Evolutionary conservation across 1,140 invertebrate genomes (phyloP).

Genomic region (Polypedilum pembai): DNA sequence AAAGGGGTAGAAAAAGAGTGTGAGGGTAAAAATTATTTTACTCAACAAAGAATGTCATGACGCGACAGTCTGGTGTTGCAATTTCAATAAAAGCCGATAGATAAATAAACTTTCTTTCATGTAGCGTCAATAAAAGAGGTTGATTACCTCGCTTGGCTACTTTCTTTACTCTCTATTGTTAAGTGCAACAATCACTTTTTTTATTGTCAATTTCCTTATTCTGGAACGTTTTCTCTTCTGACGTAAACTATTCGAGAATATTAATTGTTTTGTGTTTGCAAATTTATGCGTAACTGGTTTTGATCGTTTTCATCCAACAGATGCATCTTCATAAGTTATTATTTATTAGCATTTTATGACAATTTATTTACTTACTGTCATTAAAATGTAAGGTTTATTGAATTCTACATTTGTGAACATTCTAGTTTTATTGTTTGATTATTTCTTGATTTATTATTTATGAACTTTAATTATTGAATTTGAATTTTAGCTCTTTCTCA

Average conservation of each 20-base stretch:
- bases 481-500: no score
- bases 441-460: no score
- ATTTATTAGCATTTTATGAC: background rate
- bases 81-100: background rate
- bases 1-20: no score
- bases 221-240: background rate
- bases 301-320: background rate
- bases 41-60: background rate
- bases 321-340: background rate
- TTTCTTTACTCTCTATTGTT: constrained; percentile 1
- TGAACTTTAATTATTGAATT: no score
- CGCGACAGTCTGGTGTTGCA: background rate
- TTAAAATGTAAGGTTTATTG: no score
- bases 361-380: background rate
- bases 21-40: background rate
- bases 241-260: background rate
- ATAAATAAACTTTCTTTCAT: background rate
- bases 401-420: no score
- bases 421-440: no score
- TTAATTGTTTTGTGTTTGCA: background rate
- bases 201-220: constrained; percentile 19
- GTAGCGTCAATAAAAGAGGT: background rate
- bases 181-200: background rate
- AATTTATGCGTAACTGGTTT: background rate
- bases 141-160: background rate